A percentile compares a stretch with the other conserved stretches of the same genome.
These are phyloP conservation scores for Gymnogyps californianus DNA, from an alignment of 2,113 vertebrate species.

Conservation along the genomic window DNA sequence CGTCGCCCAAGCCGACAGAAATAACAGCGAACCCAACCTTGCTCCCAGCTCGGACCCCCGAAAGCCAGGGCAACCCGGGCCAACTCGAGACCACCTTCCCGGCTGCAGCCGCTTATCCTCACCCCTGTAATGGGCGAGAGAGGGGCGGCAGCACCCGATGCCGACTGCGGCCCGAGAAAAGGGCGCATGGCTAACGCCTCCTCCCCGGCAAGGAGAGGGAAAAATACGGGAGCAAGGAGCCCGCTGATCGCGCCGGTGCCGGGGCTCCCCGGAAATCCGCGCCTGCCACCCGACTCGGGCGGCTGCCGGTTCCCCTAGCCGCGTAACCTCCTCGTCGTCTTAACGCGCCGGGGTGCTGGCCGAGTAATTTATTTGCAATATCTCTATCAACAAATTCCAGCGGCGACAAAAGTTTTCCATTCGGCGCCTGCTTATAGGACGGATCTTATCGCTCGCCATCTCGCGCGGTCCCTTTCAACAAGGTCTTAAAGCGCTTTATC, in stretches of 20 bases:
- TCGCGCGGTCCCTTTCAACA: conserved; percentile 73
- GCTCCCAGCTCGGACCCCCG: background rate
- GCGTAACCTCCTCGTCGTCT: background rate
- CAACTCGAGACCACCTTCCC: background rate
- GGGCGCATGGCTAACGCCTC: background rate
- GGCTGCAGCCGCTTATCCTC: background rate
- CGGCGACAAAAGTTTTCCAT: conserved; percentile 72
- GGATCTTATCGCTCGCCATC: conserved; percentile 73
- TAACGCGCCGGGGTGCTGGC: background rate
- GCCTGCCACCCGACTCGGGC: background rate
- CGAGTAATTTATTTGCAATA: conserved; percentile 64
- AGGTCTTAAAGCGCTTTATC: conserved; percentile 79
- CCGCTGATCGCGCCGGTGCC: background rate
- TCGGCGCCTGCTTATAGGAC: conserved; percentile 36
- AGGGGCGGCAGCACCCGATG: background rate
- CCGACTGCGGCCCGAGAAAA: background rate
- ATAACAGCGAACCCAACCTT: background rate
- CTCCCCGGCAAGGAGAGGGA: background rate
- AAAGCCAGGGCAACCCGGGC: background rate
- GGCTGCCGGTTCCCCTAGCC: background rate
- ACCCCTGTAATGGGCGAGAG: background rate
- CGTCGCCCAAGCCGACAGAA: background rate
- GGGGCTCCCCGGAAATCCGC: background rate
- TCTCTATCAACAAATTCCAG: conserved; percentile 74
- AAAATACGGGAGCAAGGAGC: background rate